Percentiles rank a stretch among this genome's conserved stretches.
These are phyloP conservation scores for Xylophagus ater DNA, from an alignment of 2,888 invertebrate species.

Conservation along the genomic window DNA sequence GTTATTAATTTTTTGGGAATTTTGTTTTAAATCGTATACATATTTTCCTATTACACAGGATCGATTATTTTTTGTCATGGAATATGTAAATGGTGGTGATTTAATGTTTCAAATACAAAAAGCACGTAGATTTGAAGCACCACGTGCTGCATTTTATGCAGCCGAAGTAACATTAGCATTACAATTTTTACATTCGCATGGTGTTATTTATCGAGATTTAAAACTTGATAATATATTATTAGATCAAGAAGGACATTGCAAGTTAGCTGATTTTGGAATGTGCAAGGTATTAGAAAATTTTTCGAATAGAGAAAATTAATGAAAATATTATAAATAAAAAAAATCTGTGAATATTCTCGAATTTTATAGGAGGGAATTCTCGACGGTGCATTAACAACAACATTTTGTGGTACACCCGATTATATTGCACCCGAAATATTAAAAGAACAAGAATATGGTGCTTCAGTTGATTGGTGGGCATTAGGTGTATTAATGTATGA, in stretches of 20 bases:
- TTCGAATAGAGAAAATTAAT: not conserved
- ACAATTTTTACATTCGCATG: constrained; percentile 92
- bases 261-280: constrained; percentile 94
- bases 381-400: constrained; percentile 82
- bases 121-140: constrained; percentile 95
- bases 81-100: constrained; percentile 98
- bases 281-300: constrained; percentile 65
- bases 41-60: constrained; percentile 43
- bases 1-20: not conserved
- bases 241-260: constrained; percentile 91
- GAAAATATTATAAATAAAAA: not conserved
- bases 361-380: constrained; percentile 34
- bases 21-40: not conserved
- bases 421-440: constrained; percentile 98
- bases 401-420: constrained; percentile 99
- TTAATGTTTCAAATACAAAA: constrained; percentile 99
- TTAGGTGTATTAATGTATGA: constrained; percentile 97
- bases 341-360: not conserved
- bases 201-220: constrained; percentile 96
- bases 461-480: constrained; percentile 94
- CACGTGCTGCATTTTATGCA: constrained; percentile 85
- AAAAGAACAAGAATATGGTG: constrained; percentile 84
- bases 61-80: constrained; percentile 98
- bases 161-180: constrained; percentile 96
- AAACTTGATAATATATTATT: constrained; percentile 97